Evolutionary conservation across 2,797 vertebrate species (phyloP).

Genomic region (Lacerta agilis): DNA sequence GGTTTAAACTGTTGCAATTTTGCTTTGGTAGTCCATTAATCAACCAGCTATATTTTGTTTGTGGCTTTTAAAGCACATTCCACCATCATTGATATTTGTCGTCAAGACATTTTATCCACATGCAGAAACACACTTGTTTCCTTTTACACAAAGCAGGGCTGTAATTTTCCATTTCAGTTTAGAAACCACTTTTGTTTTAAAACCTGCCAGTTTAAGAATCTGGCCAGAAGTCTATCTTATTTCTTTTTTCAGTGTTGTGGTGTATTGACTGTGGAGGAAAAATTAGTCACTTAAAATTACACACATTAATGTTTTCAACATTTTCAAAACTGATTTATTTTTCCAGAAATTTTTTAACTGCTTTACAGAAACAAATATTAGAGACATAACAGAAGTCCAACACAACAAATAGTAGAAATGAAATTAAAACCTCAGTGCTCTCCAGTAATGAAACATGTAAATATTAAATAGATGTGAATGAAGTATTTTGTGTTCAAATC

Average conservation of each 20-base stretch:
- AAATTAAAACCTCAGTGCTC: neutral
- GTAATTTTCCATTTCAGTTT: slow-evolving; percentile 55
- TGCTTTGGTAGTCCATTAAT: slow-evolving; percentile 56
- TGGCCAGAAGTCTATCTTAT: slow-evolving; percentile 46
- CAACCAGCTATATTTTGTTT: slow-evolving; percentile 47
- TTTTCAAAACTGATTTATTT: slow-evolving; percentile 60
- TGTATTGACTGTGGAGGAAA: slow-evolving; percentile 57
- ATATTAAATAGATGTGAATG: slow-evolving; percentile 29
- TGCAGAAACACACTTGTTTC: slow-evolving; percentile 43
- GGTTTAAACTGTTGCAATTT: slow-evolving; percentile 55
- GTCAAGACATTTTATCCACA: slow-evolving; percentile 47
- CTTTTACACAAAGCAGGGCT: slow-evolving; percentile 40
- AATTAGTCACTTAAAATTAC: slow-evolving; percentile 52
- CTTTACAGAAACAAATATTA: slow-evolving; percentile 22
- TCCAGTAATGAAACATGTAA: slow-evolving; percentile 33
- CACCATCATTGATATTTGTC: slow-evolving; percentile 51
- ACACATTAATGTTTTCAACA: slow-evolving; percentile 60
- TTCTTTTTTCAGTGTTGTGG: slow-evolving; percentile 66
- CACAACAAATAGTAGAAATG: slow-evolving; percentile 11
- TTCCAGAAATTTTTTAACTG: slow-evolving; percentile 42
- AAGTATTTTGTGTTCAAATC: slow-evolving; percentile 61
- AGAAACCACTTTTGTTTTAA: slow-evolving; percentile 51
- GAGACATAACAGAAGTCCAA: slow-evolving; percentile 18
- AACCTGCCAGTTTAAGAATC: slow-evolving; percentile 38
- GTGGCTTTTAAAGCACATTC: slow-evolving; percentile 57